A percentile compares a stretch with the other conserved stretches of the same genome.
phyloP scores from a whole-genome alignment of 1,140 invertebrate genomes.

The Sitophilus oryzae region DNA sequence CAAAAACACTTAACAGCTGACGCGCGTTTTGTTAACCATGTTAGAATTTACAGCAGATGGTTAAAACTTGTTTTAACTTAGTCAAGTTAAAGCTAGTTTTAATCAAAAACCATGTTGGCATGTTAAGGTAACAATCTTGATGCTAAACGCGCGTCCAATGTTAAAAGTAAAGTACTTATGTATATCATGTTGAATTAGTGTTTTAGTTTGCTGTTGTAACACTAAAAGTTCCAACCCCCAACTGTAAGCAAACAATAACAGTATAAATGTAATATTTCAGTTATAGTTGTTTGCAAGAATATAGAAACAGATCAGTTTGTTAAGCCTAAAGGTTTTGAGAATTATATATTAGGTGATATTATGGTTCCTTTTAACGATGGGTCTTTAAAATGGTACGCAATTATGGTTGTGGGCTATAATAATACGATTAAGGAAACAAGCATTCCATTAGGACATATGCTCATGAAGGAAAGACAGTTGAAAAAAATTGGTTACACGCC shows the following conservation, averaged over 20 bases:
- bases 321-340: slow-evolving; percentile 39
- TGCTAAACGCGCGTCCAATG: too few species aligned
- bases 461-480: slow-evolving; percentile 52
- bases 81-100: too few species aligned
- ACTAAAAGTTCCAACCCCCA: too few species aligned
- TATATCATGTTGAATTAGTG: background rate
- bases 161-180: too few species aligned
- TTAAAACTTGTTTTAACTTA: too few species aligned
- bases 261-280: slow-evolving; percentile 37
- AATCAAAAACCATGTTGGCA: too few species aligned
- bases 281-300: slow-evolving; percentile 52
- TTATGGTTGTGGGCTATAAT: slow-evolving; percentile 46
- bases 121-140: too few species aligned
- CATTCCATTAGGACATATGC: slow-evolving; percentile 42
- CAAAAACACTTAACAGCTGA: too few species aligned
- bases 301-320: slow-evolving; percentile 40
- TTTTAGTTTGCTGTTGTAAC: too few species aligned
- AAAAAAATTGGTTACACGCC: slow-evolving; percentile 52
- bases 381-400: slow-evolving; percentile 44
- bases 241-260: background rate
- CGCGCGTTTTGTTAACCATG: too few species aligned
- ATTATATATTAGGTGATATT: slow-evolving; percentile 43
- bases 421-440: slow-evolving; percentile 41
- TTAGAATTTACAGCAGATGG: too few species aligned
- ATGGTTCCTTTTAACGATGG: slow-evolving; percentile 44